These are phyloP conservation scores for Corella eumyota DNA, from an alignment of 23 tunicate species.

Conservation along the genomic window DNA sequence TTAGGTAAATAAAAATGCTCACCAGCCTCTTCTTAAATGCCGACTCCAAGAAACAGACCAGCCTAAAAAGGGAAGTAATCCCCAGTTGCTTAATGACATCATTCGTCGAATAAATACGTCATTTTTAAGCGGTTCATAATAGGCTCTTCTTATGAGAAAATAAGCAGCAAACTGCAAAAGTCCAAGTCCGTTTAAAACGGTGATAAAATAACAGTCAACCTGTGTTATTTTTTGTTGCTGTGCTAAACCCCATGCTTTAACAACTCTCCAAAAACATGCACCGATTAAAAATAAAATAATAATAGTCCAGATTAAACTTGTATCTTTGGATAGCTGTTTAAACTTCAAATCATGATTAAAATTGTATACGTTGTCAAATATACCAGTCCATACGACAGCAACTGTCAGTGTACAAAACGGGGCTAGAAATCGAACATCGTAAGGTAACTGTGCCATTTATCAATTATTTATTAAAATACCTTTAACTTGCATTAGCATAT, in stretches of 20 bases:
- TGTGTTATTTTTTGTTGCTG: conserved; percentile 27
- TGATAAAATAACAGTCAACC: conserved; percentile 37
- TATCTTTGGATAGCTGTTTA: not conserved
- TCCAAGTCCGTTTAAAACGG: conserved; percentile 37
- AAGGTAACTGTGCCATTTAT: too few species aligned
- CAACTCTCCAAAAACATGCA: conserved; percentile 21
- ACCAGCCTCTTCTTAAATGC: conserved; percentile 79
- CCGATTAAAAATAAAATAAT: conserved; percentile 12
- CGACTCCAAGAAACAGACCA: conserved; percentile 74
- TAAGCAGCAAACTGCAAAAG: conserved; percentile 18
- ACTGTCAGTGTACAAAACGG: conserved; percentile 5
- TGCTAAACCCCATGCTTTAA: conserved; percentile 10
- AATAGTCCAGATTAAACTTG: conserved; percentile 1
- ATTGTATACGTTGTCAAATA: conserved; percentile 7
- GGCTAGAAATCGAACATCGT: conserved; percentile 3
- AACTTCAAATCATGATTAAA: too few species aligned
- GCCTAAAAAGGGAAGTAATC: conserved; percentile 39
- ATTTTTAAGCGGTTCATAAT: not conserved
- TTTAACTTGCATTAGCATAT: too few species aligned
- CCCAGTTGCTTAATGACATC: conserved; percentile 43
- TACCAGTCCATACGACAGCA: conserved; percentile 5
- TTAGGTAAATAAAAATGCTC: conserved; percentile 13
- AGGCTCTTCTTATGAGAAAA: conserved; percentile 1
- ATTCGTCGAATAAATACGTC: conserved; percentile 12
- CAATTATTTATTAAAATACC: too few species aligned